Evolutionary conservation across 2,797 vertebrate species (phyloP).

Genomic region (Sebastes minor): DNA sequence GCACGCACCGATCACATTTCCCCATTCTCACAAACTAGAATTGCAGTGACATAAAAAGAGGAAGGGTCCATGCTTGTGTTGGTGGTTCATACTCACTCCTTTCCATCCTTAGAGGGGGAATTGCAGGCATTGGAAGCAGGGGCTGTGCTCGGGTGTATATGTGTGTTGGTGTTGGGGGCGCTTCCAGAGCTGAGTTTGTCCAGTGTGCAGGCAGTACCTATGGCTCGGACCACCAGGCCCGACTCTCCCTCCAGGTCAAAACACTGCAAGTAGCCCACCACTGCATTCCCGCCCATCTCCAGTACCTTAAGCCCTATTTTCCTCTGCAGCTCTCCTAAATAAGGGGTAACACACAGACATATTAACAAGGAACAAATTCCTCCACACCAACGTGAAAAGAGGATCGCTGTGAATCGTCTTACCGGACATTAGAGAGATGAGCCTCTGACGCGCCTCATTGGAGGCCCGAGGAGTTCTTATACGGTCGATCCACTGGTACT

Average conservation of each 20-base stretch:
- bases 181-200: slow-evolving; percentile 91
- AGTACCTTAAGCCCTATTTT: slow-evolving; percentile 98
- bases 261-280: slow-evolving; percentile 97
- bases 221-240: slow-evolving; percentile 96
- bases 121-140: slow-evolving; percentile 86
- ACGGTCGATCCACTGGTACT: slow-evolving; percentile 99
- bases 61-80: slow-evolving; percentile 60
- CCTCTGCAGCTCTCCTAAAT: slow-evolving; percentile 93
- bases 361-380: neutral
- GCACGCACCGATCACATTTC: slow-evolving; percentile 33
- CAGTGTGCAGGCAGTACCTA: slow-evolving; percentile 97
- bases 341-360: neutral
- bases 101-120: slow-evolving; percentile 97
- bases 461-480: slow-evolving; percentile 97
- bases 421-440: slow-evolving; percentile 99
- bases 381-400: neutral
- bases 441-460: slow-evolving; percentile 96
- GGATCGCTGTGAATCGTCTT: slow-evolving; percentile 14
- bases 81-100: slow-evolving; percentile 93
- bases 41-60: slow-evolving; percentile 31
- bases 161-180: slow-evolving; percentile 77
- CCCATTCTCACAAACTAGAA: slow-evolving; percentile 49
- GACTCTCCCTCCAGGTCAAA: slow-evolving; percentile 99
- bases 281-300: slow-evolving; percentile 98
- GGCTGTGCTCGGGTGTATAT: slow-evolving; percentile 73